Evolutionary conservation across 2,888 invertebrate genomes (phyloP).

Genomic region (Sinhomidia bicolor): DNA sequence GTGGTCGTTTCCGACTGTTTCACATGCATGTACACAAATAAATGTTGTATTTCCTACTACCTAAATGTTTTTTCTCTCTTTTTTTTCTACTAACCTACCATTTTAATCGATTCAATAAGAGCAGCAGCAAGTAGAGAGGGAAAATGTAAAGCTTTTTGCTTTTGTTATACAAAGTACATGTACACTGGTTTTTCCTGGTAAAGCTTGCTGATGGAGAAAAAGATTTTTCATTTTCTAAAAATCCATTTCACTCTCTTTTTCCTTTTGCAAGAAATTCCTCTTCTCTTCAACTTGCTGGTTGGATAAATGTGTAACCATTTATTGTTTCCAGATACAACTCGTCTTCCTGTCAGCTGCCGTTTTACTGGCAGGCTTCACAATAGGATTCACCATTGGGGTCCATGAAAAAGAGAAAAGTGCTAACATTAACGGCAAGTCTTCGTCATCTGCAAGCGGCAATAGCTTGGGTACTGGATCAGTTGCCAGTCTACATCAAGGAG

Average conservation of each 20-base stretch:
- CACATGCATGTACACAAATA: neutral
- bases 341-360: conserved; percentile 76
- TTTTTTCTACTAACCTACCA: neutral
- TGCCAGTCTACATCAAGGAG: conserved; percentile 58
- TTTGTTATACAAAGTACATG: neutral
- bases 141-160: neutral
- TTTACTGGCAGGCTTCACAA: conserved; percentile 77
- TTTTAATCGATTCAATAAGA: neutral
- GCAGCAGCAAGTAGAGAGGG: neutral
- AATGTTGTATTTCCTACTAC: neutral
- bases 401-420: conserved; percentile 65
- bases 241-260: neutral
- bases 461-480: conserved; percentile 28
- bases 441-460: neutral
- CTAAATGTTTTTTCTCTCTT: too few species aligned
- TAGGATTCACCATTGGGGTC: conserved; percentile 76
- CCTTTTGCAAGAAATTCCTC: neutral
- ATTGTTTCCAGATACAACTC: conserved; percentile 76
- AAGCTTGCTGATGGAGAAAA: conserved; percentile 1
- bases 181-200: neutral
- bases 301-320: conserved; percentile 50
- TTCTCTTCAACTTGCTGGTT: neutral
- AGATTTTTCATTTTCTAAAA: conserved; percentile 36
- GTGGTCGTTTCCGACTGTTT: neutral
- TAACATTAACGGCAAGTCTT: conserved; percentile 36